phyloP scores from a whole-genome alignment of 1,140 invertebrate species.

The Drosophila aff. region DNA sequence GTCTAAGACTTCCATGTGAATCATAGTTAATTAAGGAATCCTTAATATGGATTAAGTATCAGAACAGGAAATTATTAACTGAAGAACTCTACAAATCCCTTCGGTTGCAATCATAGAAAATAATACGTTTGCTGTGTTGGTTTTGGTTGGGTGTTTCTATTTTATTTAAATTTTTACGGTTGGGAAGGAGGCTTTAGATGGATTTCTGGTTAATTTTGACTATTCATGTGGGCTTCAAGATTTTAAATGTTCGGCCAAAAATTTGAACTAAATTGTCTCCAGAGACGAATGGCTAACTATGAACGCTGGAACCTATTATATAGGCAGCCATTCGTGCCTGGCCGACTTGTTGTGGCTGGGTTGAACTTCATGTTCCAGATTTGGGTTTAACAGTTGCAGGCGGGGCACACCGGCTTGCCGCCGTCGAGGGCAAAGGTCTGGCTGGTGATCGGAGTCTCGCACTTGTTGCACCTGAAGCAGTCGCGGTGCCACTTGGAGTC shows the following conservation, averaged over 20 bases:
- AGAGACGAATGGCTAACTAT: slow-evolving; percentile 44
- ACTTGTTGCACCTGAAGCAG: slow-evolving; percentile 89
- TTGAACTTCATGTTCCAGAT: background rate
- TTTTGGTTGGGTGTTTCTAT: background rate
- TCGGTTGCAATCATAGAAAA: no score
- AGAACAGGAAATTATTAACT: no score
- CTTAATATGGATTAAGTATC: no score
- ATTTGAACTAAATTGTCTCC: background rate
- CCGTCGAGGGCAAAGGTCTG: slow-evolving; percentile 87
- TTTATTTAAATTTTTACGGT: background rate
- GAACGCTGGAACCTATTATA: background rate
- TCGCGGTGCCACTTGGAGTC: slow-evolving; percentile 89
- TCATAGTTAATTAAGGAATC: no score
- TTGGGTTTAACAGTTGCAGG: slow-evolving; percentile 68
- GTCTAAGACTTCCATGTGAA: no score
- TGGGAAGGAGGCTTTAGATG: background rate
- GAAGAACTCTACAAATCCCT: background rate
- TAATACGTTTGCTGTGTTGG: no score
- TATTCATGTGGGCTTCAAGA: background rate
- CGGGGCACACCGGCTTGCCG: slow-evolving; percentile 87
- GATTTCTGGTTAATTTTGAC: background rate
- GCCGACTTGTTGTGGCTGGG: background rate
- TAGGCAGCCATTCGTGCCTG: slow-evolving; percentile 4
- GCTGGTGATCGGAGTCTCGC: slow-evolving; percentile 87
- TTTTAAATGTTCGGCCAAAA: background rate